A percentile compares a stretch with the other conserved stretches of the same genome.
These are phyloP conservation scores for Eunapius fragilis DNA, from an alignment of 37 sponge, comb jelly and placozoan genomes.

Conservation along the genomic window DNA sequence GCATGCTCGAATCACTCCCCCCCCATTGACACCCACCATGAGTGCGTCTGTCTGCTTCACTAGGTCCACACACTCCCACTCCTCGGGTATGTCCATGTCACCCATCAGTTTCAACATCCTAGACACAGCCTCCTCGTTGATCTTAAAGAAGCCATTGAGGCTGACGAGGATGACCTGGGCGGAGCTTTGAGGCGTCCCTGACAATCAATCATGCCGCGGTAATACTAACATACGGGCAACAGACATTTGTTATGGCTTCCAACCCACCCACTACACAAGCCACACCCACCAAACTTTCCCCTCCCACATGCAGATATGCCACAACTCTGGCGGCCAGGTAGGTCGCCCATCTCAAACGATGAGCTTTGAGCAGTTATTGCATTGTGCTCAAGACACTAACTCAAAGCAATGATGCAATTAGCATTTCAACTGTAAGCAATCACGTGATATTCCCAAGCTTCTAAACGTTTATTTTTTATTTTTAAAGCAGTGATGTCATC, in stretches of 20 bases:
- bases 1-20: background rate
- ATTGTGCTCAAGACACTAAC: no score
- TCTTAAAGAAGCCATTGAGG: constrained; percentile 57
- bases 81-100: constrained; percentile 44
- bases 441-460: no score
- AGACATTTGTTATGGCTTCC: background rate
- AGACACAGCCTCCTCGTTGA: constrained; percentile 27
- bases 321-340: no score
- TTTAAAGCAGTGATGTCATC: no score
- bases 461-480: no score
- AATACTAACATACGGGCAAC: background rate
- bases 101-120: constrained; percentile 54
- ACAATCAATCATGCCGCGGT: background rate
- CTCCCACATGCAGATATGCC: no score
- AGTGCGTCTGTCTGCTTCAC: constrained; percentile 70
- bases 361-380: no score
- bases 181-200: constrained; percentile 15
- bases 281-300: no score
- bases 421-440: no score
- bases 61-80: constrained; percentile 71
- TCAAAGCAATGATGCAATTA: no score
- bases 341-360: no score
- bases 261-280: background rate
- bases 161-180: constrained; percentile 68
- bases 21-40: constrained; percentile 32